A percentile compares a stretch with the other conserved stretches of the same genome.
These are phyloP conservation scores for Entelurus aequoreus DNA, from an alignment of 2,113 vertebrate genomes.

Conservation along the genomic window DNA sequence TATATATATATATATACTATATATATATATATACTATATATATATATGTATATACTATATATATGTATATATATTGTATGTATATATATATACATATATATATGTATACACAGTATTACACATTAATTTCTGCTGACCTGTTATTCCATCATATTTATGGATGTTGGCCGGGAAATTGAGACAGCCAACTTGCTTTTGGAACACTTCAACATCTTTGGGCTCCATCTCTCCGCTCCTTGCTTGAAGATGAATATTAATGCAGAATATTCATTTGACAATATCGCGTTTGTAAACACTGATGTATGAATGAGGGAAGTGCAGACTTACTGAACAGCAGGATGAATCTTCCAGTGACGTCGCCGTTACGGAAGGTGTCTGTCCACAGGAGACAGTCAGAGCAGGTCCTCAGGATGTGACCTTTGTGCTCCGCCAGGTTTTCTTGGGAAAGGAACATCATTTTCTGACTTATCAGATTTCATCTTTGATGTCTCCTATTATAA, in stretches of 20 bases:
- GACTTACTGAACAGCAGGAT: conserved; percentile 64
- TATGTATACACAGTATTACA: background rate
- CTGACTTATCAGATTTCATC: background rate
- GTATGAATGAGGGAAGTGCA: background rate
- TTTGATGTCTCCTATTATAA: background rate
- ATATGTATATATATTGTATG: too few relatives aligned
- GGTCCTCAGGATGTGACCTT: conserved; percentile 60
- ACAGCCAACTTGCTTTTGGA: conserved; percentile 56
- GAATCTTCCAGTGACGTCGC: conserved; percentile 53
- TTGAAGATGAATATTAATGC: conserved; percentile 13
- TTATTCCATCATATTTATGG: conserved; percentile 51
- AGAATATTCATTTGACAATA: background rate
- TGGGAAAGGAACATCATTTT: background rate
- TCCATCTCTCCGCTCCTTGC: conserved; percentile 58
- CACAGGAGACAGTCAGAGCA: conserved; percentile 64
- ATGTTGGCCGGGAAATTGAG: conserved; percentile 55
- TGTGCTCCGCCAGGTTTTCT: conserved; percentile 66
- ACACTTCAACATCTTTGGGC: conserved; percentile 44
- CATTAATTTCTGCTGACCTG: conserved; percentile 38
- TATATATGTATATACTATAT: too few relatives aligned
- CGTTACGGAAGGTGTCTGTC: conserved; percentile 61
- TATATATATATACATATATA: too few relatives aligned
- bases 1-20: too few relatives aligned
- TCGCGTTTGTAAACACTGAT: background rate
- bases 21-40: too few relatives aligned